Percentiles rank a stretch among this genome's conserved stretches.
These are phyloP conservation scores for Drosophila micromelanica DNA, from an alignment of 1,140 invertebrate genomes.

Conservation along the genomic window DNA sequence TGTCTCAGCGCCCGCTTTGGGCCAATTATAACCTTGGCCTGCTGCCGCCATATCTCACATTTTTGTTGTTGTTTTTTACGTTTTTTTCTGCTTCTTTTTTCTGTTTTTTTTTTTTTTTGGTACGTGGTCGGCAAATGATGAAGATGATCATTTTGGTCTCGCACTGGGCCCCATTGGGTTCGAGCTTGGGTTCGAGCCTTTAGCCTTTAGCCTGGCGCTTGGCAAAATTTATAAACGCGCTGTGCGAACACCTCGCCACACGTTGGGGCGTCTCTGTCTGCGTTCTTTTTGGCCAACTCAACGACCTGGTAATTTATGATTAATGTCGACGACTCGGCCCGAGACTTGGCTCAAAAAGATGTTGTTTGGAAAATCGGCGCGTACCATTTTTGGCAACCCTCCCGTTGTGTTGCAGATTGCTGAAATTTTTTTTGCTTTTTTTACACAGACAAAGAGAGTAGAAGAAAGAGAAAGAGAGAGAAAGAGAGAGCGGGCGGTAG, in stretches of 20 bases:
- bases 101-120: slow-evolving; percentile 35
- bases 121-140: slow-evolving; percentile 75
- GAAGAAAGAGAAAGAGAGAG: background rate
- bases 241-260: slow-evolving; percentile 78
- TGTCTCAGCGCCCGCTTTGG: slow-evolving; percentile 73
- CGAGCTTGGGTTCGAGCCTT: background rate
- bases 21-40: slow-evolving; percentile 83
- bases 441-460: background rate
- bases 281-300: slow-evolving; percentile 55
- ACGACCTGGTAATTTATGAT: slow-evolving; percentile 82
- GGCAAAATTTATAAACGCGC: slow-evolving; percentile 80
- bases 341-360: slow-evolving; percentile 36
- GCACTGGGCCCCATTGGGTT: slow-evolving; percentile 15
- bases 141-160: slow-evolving; percentile 74
- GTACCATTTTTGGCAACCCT: slow-evolving; percentile 80
- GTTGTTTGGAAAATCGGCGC: slow-evolving; percentile 55
- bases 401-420: slow-evolving; percentile 77
- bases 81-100: background rate
- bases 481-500: slow-evolving; percentile 26
- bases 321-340: slow-evolving; percentile 65
- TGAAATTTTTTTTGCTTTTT: background rate
- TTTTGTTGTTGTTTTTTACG: slow-evolving; percentile 26
- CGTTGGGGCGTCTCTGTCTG: slow-evolving; percentile 68
- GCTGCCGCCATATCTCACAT: slow-evolving; percentile 82
- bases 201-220: slow-evolving; percentile 63